phyloP scores from a whole-genome alignment of 53 echinoderm and acorn worm genomes.

The Patiria pectinifera region DNA sequence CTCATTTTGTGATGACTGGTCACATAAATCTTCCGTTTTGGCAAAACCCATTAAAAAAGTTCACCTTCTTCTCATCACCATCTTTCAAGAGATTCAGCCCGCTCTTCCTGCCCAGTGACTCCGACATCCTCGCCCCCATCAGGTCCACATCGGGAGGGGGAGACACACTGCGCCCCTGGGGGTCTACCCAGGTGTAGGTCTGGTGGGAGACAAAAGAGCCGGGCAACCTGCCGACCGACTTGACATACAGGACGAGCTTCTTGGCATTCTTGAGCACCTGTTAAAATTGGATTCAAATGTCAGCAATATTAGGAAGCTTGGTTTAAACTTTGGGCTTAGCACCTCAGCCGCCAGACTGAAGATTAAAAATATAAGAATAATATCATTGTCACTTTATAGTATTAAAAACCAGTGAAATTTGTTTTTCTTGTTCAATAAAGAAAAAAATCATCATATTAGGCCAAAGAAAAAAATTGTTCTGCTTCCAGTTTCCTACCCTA shows the following conservation, averaged over 20 bases:
- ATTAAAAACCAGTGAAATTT: too few species aligned
- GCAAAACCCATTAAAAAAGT: neutral
- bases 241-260: constrained; percentile 85
- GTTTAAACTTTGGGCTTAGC: too few species aligned
- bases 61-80: constrained; percentile 93
- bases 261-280: constrained; percentile 89
- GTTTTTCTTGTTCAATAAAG: too few species aligned
- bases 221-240: constrained; percentile 93
- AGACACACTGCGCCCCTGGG: constrained; percentile 92
- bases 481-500: too few species aligned
- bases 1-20: neutral
- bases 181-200: constrained; percentile 97
- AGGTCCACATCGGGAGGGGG: constrained; percentile 90
- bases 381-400: too few species aligned
- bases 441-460: too few species aligned
- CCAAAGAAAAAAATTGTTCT: too few species aligned
- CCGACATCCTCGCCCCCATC: constrained; percentile 65
- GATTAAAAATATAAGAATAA: too few species aligned
- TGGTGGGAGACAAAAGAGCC: constrained; percentile 90
- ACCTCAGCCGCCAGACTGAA: too few species aligned
- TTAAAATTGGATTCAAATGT: neutral
- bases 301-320: too few species aligned
- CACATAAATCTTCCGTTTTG: neutral
- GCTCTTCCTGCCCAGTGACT: constrained; percentile 77
- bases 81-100: constrained; percentile 83